phyloP scores from a whole-genome alignment of 1,140 invertebrate genomes.

The Mactra quadrangularis region DNA sequence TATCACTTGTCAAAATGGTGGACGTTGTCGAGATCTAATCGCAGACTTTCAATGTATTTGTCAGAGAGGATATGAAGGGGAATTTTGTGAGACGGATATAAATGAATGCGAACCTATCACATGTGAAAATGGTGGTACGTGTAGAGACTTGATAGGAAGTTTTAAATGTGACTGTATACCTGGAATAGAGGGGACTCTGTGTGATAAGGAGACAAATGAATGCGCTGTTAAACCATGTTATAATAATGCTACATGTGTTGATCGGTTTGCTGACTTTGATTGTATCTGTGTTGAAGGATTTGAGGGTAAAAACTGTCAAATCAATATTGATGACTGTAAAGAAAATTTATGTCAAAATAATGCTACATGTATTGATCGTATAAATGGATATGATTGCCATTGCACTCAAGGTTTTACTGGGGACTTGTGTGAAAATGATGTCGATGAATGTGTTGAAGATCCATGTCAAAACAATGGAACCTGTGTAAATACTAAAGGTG shows the following conservation, averaged over 20 bases:
- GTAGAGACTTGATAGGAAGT: constrained; percentile 85
- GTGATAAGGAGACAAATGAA: constrained; percentile 89
- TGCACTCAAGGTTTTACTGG: constrained; percentile 86
- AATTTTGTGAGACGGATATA: constrained; percentile 50
- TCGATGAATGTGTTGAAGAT: constrained; percentile 92
- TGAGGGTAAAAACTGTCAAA: constrained; percentile 66
- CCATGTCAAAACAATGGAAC: constrained; percentile 97
- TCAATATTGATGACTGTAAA: constrained; percentile 80
- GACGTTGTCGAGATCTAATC: neutral
- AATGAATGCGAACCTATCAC: constrained; percentile 60
- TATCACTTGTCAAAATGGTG: constrained; percentile 23
- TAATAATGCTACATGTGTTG: constrained; percentile 93
- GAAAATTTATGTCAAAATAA: constrained; percentile 93
- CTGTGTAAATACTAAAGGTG: constrained; percentile 86
- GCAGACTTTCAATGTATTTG: constrained; percentile 2
- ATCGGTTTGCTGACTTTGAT: constrained; percentile 83
- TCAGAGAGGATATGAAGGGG: neutral
- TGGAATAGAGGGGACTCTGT: constrained; percentile 96
- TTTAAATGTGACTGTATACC: constrained; percentile 90
- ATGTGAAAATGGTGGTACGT: constrained; percentile 96
- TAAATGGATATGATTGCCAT: constrained; percentile 73
- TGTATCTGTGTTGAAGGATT: constrained; percentile 86
- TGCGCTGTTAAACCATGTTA: constrained; percentile 77
- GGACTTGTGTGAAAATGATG: constrained; percentile 96
- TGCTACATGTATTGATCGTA: constrained; percentile 92